Evolutionary conservation across 1,140 invertebrate genomes (phyloP).

Genomic region (Melanaphis sacchari): DNA sequence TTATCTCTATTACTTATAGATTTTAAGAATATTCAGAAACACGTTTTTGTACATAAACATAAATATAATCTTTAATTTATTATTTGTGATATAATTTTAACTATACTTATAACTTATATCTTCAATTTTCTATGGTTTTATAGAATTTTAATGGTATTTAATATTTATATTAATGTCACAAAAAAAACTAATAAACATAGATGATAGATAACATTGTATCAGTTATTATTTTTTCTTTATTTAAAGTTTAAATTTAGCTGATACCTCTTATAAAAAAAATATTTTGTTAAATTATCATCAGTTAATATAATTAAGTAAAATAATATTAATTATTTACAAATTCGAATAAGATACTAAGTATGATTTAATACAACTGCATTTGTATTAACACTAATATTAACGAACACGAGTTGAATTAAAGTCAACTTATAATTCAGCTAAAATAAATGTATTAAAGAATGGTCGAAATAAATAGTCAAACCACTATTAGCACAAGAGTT

Average conservation of each 20-base stretch:
- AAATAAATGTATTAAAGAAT: not conserved
- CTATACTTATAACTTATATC: too few relatives aligned
- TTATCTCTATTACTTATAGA: too few relatives aligned
- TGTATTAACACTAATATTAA: too few relatives aligned
- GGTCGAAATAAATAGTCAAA: not conserved
- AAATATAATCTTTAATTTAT: not conserved
- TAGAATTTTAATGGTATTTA: not conserved
- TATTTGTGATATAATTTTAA: too few relatives aligned
- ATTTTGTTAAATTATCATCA: not conserved
- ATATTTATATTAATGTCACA: too few relatives aligned
- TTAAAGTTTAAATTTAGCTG: accelerated
- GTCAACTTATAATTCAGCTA: not conserved
- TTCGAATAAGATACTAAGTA: too few relatives aligned
- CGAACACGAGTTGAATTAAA: not conserved
- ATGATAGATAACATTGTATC: not conserved
- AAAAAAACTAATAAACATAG: too few relatives aligned
- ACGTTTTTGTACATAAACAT: not conserved
- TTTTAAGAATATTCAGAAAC: not conserved
- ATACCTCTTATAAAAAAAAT: not conserved
- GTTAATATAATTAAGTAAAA: too few relatives aligned
- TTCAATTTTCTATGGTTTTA: not conserved
- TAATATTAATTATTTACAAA: too few relatives aligned
- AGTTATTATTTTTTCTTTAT: not conserved
- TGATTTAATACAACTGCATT: too few relatives aligned
- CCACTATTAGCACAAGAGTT: not conserved